These are phyloP conservation scores for Empidonax alnorum DNA, from an alignment of 2,113 vertebrate species.

Conservation along the genomic window DNA sequence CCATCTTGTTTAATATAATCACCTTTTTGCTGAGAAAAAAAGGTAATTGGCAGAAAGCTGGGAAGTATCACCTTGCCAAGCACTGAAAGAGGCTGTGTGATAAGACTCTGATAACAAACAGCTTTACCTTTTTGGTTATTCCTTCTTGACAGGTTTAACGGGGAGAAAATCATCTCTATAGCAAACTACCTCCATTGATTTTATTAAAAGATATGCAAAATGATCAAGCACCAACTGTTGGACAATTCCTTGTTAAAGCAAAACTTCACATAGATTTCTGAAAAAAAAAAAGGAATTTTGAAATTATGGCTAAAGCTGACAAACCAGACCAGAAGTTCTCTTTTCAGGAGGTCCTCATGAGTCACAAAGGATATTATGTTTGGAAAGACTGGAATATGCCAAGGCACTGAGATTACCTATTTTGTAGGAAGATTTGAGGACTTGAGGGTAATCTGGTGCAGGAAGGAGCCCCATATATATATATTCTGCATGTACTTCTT, in stretches of 20 bases:
- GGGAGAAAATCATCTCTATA: neutral
- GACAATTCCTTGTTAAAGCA: neutral
- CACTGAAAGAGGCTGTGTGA: neutral
- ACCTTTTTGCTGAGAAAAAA: neutral
- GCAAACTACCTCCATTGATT: neutral
- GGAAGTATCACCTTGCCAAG: neutral
- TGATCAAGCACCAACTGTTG: neutral
- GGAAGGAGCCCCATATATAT: neutral
- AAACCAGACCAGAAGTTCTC: neutral
- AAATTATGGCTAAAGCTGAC: neutral
- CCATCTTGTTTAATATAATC: neutral
- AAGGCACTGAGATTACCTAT: neutral
- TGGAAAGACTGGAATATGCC: neutral
- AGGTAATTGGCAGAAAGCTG: neutral
- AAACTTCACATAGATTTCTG: neutral
- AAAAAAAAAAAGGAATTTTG: neutral
- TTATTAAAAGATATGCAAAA: neutral
- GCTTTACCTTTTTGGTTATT: neutral
- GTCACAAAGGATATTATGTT: neutral
- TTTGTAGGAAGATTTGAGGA: neutral
- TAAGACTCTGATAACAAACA: neutral
- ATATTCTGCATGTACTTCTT: neutral
- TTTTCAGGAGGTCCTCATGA: neutral
- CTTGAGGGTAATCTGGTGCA: neutral
- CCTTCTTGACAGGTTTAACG: neutral